Evolutionary conservation across 2,113 vertebrate species (phyloP).

Genomic region (Rhipidura dahli): DNA sequence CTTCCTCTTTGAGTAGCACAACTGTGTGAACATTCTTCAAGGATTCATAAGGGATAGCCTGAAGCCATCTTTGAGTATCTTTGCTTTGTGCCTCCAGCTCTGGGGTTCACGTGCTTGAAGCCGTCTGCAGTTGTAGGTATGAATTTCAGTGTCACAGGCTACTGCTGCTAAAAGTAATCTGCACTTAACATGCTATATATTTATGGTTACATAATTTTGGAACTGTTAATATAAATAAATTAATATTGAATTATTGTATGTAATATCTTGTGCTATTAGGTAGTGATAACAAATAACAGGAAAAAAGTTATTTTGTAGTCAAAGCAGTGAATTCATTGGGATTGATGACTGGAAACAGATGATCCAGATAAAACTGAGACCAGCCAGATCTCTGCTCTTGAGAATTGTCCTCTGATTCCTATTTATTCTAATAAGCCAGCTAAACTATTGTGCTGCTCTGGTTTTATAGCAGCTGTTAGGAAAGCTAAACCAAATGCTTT

Average conservation of each 20-base stretch:
- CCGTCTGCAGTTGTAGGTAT: neutral
- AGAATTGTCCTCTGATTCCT: neutral
- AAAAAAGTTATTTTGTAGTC: neutral
- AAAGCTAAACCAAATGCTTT: neutral
- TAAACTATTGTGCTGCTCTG: neutral
- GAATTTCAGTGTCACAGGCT: neutral
- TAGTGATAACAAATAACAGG: neutral
- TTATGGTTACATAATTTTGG: neutral
- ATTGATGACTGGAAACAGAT: neutral
- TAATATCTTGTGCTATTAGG: neutral
- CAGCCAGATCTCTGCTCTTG: neutral
- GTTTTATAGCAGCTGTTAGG: neutral
- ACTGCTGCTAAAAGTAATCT: neutral
- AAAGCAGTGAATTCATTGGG: neutral
- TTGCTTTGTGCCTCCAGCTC: neutral
- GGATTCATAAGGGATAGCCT: neutral
- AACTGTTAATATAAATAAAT: neutral
- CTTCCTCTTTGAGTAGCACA: neutral
- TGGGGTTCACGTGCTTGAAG: rapidly evolving
- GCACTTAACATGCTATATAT: constrained; percentile 12
- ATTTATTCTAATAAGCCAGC: neutral
- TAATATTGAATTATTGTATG: neutral
- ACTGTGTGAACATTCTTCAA: neutral
- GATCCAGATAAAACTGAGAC: neutral
- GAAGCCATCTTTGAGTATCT: neutral